A percentile compares a stretch with the other conserved stretches of the same genome.
Conservation (phyloP, 2,113 vertebrate genomes). For the Xiphophorus hellerii region DNA sequence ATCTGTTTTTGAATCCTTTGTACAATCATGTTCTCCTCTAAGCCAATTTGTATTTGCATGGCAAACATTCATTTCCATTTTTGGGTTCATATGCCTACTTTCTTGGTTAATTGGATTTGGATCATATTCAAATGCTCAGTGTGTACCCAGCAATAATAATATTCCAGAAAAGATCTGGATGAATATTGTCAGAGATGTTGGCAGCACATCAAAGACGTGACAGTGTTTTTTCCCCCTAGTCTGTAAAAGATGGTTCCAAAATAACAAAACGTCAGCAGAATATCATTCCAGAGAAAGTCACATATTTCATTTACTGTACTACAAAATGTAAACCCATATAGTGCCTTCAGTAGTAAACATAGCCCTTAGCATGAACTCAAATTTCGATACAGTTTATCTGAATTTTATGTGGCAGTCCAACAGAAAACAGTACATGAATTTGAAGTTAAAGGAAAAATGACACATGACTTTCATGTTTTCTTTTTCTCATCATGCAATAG, state of each 20-base stretch:
- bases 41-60: constrained; percentile 74
- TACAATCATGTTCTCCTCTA: constrained; percentile 58
- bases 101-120: constrained; percentile 77
- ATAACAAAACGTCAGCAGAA: constrained; percentile 31
- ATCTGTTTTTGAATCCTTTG: constrained; percentile 57
- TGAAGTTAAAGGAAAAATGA: no score
- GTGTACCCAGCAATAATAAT: constrained; percentile 72
- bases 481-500: background rate
- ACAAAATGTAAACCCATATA: no score
- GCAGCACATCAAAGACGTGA: constrained; percentile 31
- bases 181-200: constrained; percentile 60
- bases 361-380: no score
- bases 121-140: constrained; percentile 71
- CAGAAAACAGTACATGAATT: no score
- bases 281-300: background rate
- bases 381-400: no score
- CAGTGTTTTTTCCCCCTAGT: constrained; percentile 10
- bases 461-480: no score
- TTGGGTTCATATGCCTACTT: constrained; percentile 71
- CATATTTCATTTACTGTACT: no score
- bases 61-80: constrained; percentile 77
- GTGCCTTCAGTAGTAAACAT: no score
- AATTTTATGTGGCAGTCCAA: no score
- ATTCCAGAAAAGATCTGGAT: constrained; percentile 60
- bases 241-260: constrained; percentile 17